A percentile compares a stretch with the other conserved stretches of the same genome.
Evolutionary conservation across 2,113 vertebrate species (phyloP).

Genomic region (Octodon degus): DNA sequence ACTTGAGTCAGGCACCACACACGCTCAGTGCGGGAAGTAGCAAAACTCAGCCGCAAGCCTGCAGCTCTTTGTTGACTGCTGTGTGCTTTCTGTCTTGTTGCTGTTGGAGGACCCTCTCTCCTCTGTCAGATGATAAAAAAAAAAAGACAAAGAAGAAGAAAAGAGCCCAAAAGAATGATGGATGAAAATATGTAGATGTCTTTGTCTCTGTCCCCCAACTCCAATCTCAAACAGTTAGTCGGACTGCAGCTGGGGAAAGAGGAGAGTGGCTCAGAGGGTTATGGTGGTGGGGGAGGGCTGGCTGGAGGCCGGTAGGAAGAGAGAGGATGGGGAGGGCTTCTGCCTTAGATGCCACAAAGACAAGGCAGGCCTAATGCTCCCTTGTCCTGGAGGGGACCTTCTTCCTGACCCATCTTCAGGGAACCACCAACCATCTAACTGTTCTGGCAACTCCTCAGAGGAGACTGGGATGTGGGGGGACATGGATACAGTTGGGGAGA

Average conservation of each 20-base stretch:
- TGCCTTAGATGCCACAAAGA: fast-evolving
- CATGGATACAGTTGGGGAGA: background rate
- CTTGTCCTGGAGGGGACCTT: background rate
- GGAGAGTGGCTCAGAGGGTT: too few relatives aligned
- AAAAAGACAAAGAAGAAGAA: background rate
- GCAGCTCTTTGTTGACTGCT: background rate
- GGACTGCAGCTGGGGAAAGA: background rate
- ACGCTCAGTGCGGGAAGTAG: fast-evolving
- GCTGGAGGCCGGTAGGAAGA: background rate
- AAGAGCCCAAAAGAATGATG: too few relatives aligned
- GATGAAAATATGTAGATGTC: background rate
- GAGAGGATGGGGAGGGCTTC: background rate
- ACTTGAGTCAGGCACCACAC: fast-evolving
- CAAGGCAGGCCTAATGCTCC: background rate
- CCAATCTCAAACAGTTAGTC: background rate
- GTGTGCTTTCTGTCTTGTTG: background rate
- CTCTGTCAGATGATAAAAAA: background rate
- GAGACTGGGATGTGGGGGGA: background rate
- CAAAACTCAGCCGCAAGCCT: fast-evolving
- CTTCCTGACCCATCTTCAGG: background rate
- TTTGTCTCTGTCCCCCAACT: background rate
- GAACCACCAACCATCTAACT: background rate
- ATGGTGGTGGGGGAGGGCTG: background rate
- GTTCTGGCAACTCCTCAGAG: background rate
- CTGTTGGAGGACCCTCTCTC: background rate